Base-by-base conservation (phyloP, 2,888 invertebrate genomes). In the Caenorhabditis becei region DNA sequence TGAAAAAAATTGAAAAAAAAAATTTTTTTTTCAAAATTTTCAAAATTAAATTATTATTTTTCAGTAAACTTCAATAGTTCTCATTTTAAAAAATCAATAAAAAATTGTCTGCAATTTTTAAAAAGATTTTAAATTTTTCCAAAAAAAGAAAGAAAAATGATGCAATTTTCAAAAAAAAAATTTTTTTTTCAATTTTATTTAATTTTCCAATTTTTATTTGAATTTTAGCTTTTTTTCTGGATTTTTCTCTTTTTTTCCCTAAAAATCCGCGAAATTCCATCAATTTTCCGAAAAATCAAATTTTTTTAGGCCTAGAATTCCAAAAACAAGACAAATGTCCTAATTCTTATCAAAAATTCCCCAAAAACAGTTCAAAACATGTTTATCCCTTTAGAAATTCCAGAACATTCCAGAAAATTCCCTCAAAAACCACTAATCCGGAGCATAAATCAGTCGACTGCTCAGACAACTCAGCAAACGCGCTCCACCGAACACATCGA, bases 1-100 rank as follows among this genome's bases (percentile, higher is more conserved):
- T 26, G 54, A 18, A 35, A 20, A 58, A 58, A 58, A 58, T n/a
- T 58, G 26, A 26, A n/a, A 8, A 18, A 26, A 26, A 54, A 26
- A 54, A 28, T 28, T 26, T 54, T 54, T 5, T 10, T 41, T 10
- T 41, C 14, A 16, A 16, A 41, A 41, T 41, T 41, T 41, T 14
- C 41, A 41, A 41, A 41, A 41, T 11, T 41, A 32, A 5, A 5
- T 41, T 2, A 41, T 14, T 41, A 5, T 7, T 32, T 32, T 32
- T 10, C 32, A 4, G 4, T 7, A 32, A 32, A 32, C 32, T 32
- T 14, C 8, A 11, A 10, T 14, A 10, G 41, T 16, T 41, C 41
- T 14, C 3, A 41, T 41, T 41, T 41, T 16, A 32, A 32, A 7
- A 32, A 32, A 32, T 7, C 32, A 10, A 32, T 3, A 5, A 41